A percentile compares a stretch with the other conserved stretches of the same genome.
phyloP scores from a whole-genome alignment of 2,113 vertebrate genomes.

The Plestiodon gilberti region DNA sequence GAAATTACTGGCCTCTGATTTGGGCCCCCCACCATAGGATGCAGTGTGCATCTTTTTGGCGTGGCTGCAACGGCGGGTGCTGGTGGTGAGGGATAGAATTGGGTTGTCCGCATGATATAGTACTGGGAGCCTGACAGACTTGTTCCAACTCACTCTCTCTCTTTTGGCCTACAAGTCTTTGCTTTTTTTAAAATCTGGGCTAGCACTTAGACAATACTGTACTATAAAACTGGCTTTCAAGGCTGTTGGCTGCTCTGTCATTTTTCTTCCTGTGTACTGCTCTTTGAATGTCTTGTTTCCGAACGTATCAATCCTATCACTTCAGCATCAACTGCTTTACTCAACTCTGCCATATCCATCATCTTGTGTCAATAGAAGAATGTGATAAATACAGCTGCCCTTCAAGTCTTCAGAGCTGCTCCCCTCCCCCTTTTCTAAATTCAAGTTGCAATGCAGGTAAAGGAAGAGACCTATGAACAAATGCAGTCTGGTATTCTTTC shows the following conservation, averaged over 20 bases:
- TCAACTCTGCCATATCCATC: constrained; percentile 25
- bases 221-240: background rate
- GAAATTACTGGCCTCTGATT: too few relatives aligned
- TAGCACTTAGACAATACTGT: background rate
- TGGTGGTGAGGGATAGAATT: too few relatives aligned
- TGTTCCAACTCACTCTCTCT: background rate
- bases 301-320: background rate
- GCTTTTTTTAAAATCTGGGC: background rate
- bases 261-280: background rate
- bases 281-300: constrained; percentile 27
- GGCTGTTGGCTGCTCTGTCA: background rate
- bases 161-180: background rate
- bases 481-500: background rate
- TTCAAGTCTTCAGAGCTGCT: background rate
- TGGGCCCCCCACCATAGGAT: too few relatives aligned
- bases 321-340: fast-evolving
- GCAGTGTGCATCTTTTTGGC: too few relatives aligned
- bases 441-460: background rate
- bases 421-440: background rate
- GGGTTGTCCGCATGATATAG: background rate
- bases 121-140: background rate
- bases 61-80: too few relatives aligned
- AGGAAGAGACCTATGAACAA: background rate
- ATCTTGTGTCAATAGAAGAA: constrained; percentile 2
- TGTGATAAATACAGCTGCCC: background rate